Evolutionary conservation across 1,140 invertebrate genomes (phyloP).

Genomic region (Lineus longissimus): DNA sequence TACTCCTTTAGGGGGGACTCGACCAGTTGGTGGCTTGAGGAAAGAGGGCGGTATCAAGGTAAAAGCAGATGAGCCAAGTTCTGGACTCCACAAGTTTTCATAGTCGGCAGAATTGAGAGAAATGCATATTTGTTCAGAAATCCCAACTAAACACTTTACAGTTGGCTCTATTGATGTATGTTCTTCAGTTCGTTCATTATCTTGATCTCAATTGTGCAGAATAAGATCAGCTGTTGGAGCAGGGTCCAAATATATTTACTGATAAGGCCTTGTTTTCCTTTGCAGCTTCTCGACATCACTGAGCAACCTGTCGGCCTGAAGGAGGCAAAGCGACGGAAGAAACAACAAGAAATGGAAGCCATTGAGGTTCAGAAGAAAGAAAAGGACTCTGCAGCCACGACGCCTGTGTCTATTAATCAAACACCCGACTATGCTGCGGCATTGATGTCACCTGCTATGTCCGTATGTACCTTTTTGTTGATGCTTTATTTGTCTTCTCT

Average conservation of each 20-base stretch:
- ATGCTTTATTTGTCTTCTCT: not conserved
- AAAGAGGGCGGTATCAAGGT: slow-evolving; percentile 77
- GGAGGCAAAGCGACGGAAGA: slow-evolving; percentile 64
- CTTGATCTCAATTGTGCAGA: too few species aligned
- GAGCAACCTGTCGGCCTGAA: slow-evolving; percentile 75
- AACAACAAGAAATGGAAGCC: slow-evolving; percentile 73
- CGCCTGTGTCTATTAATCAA: slow-evolving; percentile 30
- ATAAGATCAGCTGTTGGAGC: too few species aligned
- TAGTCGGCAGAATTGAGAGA: too few species aligned
- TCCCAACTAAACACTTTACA: too few species aligned
- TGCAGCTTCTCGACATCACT: slow-evolving; percentile 87
- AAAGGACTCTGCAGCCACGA: slow-evolving; percentile 47
- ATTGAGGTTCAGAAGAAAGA: slow-evolving; percentile 56
- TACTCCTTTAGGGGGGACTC: slow-evolving; percentile 35
- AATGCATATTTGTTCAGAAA: too few species aligned
- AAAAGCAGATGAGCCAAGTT: not conserved
- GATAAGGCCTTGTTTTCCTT: too few species aligned
- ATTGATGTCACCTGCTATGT: slow-evolving; percentile 56
- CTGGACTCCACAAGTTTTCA: too few species aligned
- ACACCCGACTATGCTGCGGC: slow-evolving; percentile 79
- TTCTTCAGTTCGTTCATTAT: too few species aligned
- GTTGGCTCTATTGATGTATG: too few species aligned
- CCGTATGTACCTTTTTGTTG: slow-evolving; percentile 30
- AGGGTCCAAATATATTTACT: too few species aligned
- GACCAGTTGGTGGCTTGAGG: slow-evolving; percentile 46